Percentiles rank a stretch among this genome's conserved stretches.
Evolutionary conservation across 1,140 invertebrate species (phyloP).

Genomic region (Papilio aristodemus): DNA sequence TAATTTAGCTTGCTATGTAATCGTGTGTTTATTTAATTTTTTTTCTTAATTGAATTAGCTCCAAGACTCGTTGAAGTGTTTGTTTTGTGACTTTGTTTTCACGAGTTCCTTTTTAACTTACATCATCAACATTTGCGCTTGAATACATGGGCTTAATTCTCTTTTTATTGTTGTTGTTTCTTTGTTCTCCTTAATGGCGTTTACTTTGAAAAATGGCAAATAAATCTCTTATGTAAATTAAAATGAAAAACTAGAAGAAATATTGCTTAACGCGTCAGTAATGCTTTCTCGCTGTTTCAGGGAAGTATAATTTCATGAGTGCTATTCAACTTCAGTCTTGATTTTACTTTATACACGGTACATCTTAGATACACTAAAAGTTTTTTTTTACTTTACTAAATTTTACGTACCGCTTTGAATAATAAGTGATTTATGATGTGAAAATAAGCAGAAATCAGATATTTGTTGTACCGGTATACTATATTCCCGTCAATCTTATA

Average conservation of each 20-base stretch:
- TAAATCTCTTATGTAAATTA: background rate
- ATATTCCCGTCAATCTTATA: too few species aligned
- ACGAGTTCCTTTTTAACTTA: slow-evolving; percentile 51
- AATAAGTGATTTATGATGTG: background rate
- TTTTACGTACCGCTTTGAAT: background rate
- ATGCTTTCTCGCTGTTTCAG: slow-evolving; percentile 9
- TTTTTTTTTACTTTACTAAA: background rate
- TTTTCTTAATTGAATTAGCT: background rate
- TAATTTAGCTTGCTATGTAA: too few species aligned
- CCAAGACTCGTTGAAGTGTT: slow-evolving; percentile 12
- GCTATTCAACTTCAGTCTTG: background rate
- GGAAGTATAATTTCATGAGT: slow-evolving; percentile 11
- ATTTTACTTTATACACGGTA: background rate
- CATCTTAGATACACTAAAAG: background rate
- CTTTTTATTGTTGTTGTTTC: slow-evolving; percentile 32
- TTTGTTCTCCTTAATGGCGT: slow-evolving; percentile 28
- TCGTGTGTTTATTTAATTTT: background rate
- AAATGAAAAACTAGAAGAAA: slow-evolving; percentile 13
- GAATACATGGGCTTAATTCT: slow-evolving; percentile 33
- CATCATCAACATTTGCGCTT: slow-evolving; percentile 53
- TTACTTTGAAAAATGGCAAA: slow-evolving; percentile 29
- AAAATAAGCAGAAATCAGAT: too few species aligned
- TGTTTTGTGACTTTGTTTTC: slow-evolving; percentile 19
- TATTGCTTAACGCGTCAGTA: background rate
- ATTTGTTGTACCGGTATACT: too few species aligned